These are phyloP conservation scores for Acipenser transmontanus DNA, from an alignment of 2,797 vertebrate genomes.

Conservation along the genomic window DNA sequence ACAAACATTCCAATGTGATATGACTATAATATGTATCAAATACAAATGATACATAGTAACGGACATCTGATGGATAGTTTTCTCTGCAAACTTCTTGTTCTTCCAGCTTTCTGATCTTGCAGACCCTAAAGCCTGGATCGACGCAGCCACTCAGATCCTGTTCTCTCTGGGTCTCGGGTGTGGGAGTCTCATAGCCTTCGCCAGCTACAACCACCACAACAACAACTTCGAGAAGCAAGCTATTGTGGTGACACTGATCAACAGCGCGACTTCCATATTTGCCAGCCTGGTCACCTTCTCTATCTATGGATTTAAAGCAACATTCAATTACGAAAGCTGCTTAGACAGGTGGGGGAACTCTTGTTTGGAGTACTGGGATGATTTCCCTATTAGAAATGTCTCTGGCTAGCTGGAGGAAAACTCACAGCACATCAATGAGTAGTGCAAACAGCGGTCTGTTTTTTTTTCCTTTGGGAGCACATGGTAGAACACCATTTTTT, in stretches of 20 bases:
- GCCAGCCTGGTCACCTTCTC: slow-evolving; percentile 85
- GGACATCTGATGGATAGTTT: too few species aligned
- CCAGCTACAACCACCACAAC: slow-evolving; percentile 85
- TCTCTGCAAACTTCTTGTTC: too few species aligned
- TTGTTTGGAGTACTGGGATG: too few species aligned
- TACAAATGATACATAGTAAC: too few species aligned
- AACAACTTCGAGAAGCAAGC: slow-evolving; percentile 84
- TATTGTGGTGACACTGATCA: slow-evolving; percentile 73
- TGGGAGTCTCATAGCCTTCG: slow-evolving; percentile 85
- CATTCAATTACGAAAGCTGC: slow-evolving; percentile 82
- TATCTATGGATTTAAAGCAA: slow-evolving; percentile 94
- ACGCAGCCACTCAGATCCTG: slow-evolving; percentile 90
- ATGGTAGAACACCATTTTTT: too few species aligned
- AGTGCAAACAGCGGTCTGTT: too few species aligned
- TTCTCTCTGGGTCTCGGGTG: slow-evolving; percentile 90
- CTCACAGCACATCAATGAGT: too few species aligned
- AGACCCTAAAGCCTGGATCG: slow-evolving; percentile 82
- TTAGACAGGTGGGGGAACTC: slow-evolving; percentile 62
- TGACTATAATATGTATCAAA: too few species aligned
- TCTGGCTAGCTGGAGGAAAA: too few species aligned
- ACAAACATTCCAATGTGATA: too few species aligned
- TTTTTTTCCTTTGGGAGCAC: too few species aligned
- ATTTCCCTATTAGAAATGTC: too few species aligned
- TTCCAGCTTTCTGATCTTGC: slow-evolving; percentile 76
- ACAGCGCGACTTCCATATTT: slow-evolving; percentile 84